Evolutionary conservation across 1,140 invertebrate genomes (phyloP).

Genomic region (Micrasema longulum): DNA sequence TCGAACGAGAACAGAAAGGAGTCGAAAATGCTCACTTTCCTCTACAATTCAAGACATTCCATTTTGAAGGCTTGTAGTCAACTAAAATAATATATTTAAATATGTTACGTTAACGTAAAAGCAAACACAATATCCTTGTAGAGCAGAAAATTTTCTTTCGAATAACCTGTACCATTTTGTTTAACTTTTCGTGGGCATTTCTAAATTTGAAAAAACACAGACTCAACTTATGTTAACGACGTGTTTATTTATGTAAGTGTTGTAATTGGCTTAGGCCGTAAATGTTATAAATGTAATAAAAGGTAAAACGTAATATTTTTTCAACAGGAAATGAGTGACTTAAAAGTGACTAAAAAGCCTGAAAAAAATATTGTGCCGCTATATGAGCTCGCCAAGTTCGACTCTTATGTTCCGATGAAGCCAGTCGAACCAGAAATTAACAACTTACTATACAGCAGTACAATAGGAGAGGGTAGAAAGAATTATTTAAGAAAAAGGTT

Average conservation of each 20-base stretch:
- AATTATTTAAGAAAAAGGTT: slow-evolving; percentile 60
- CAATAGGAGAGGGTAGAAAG: slow-evolving; percentile 58
- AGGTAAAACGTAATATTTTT: no score
- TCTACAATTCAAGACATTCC: no score
- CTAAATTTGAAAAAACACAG: background rate
- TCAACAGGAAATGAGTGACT: slow-evolving; percentile 31
- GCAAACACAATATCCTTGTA: no score
- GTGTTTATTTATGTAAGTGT: background rate
- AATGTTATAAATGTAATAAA: background rate
- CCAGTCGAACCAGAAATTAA: slow-evolving; percentile 60
- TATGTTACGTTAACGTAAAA: no score
- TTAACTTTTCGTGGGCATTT: background rate
- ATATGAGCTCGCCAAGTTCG: slow-evolving; percentile 16
- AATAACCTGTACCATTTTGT: no score
- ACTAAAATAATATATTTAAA: no score
- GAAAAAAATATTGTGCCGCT: slow-evolving; percentile 4
- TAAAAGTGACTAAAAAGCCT: slow-evolving; percentile 17
- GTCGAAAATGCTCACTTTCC: no score
- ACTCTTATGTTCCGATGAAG: slow-evolving; percentile 57
- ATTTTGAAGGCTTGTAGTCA: no score
- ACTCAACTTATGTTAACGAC: background rate
- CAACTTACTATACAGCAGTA: slow-evolving; percentile 58
- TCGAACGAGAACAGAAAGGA: no score
- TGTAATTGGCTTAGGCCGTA: background rate
- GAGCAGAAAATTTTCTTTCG: no score